Percentiles rank a stretch among this genome's conserved stretches.
Conservation (phyloP, 2,797 vertebrate genomes). For the Tapirus indicus region DNA sequence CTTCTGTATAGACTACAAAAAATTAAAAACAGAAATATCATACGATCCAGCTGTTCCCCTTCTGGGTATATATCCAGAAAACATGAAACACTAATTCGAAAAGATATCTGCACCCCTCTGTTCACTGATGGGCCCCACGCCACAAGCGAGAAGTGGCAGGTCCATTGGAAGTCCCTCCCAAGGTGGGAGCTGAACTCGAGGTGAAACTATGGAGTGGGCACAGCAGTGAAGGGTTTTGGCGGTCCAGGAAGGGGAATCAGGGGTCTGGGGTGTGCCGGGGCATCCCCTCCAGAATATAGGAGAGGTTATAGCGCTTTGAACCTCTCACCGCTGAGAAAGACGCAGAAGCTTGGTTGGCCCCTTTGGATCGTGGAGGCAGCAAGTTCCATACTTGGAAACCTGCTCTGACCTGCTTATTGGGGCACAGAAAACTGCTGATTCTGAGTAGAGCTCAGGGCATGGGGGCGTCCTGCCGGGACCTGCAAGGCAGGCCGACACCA, state of each 20-base stretch:
- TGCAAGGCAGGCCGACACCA: accelerated
- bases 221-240: background rate
- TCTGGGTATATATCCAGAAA: too few species aligned
- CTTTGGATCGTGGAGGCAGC: background rate
- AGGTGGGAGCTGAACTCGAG: background rate
- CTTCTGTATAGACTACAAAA: too few species aligned
- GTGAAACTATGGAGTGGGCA: background rate
- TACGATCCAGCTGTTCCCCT: too few species aligned
- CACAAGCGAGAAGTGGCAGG: background rate
- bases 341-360: accelerated
- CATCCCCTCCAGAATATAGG: accelerated
- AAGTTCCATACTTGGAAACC: background rate
- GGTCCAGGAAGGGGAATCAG: background rate
- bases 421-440: background rate
- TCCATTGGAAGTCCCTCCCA: background rate
- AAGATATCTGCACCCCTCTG: too few species aligned
- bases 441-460: background rate
- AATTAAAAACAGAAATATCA: too few species aligned
- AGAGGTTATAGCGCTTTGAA: accelerated
- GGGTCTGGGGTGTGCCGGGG: too few species aligned
- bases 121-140: background rate
- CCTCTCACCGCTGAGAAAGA: background rate
- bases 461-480: background rate
- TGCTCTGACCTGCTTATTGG: background rate
- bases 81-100: too few species aligned